Evolutionary conservation across 2,888 invertebrate species (phyloP).

Genomic region (Cataglyphis livida): DNA sequence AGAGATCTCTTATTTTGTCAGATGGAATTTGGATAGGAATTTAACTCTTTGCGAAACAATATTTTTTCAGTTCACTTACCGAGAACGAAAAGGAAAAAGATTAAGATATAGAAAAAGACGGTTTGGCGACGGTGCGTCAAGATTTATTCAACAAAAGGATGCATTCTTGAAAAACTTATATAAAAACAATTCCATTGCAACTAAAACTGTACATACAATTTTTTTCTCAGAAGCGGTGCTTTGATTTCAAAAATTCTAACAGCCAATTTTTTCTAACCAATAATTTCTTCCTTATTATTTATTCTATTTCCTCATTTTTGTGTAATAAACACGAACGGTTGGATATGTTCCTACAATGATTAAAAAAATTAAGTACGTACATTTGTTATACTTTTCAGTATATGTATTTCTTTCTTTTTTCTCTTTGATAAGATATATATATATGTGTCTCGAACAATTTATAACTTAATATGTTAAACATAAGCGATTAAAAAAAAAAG

Average conservation of each 20-base stretch:
- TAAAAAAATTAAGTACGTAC: conserved; percentile 65
- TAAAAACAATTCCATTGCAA: conserved; percentile 10
- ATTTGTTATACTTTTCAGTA: conserved; percentile 11
- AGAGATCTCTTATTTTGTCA: background rate
- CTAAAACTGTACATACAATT: conserved; percentile 27
- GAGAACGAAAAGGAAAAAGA: too few relatives aligned
- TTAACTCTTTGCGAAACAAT: background rate
- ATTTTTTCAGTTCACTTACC: too few relatives aligned
- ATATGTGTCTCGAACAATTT: conserved; percentile 54
- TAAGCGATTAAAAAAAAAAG: conserved; percentile 45
- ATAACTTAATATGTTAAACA: conserved; percentile 40
- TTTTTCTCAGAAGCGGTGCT: conserved; percentile 24
- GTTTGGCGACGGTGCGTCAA: conserved; percentile 14
- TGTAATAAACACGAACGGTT: background rate
- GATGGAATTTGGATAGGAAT: conserved; percentile 42
- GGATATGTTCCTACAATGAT: conserved; percentile 32
- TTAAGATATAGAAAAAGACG: conserved; percentile 31
- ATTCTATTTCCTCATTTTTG: background rate
- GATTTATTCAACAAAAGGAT: conserved; percentile 47
- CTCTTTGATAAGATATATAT: conserved; percentile 51
- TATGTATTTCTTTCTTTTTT: conserved; percentile 27
- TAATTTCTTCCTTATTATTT: conserved; percentile 27
- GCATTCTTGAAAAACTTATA: conserved; percentile 34
- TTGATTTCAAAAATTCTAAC: conserved; percentile 15
- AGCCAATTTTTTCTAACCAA: too few relatives aligned